Base-by-base conservation (phyloP, 2,888 invertebrate genomes). In the Callimorpha dominula region DNA sequence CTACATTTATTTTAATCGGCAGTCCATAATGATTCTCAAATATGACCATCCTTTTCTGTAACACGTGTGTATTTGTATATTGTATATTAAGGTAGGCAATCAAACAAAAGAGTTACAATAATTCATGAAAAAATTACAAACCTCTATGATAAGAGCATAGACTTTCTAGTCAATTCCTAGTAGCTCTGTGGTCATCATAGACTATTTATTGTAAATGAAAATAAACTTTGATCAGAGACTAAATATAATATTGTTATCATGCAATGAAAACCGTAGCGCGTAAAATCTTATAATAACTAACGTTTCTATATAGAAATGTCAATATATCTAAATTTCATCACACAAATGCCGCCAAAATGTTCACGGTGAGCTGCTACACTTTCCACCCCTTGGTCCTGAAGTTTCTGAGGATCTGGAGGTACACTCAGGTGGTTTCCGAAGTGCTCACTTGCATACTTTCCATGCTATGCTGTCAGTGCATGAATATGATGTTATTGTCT, bases 381-480 rank as follows among this genome's bases (percentile, higher is more conserved):
- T 82, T 88, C 70, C 85, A 88, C 70, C 86, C 81, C 12, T 69
- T 86, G 46, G 66, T 86, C 50, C 84, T 83, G 74, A 82, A 86
- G 64, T 86, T 89, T 46, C 82, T 87, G 62, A 74, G 81, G 15
- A 77, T 90, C 63, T 89, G 88, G 86, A 81, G 75, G 31, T 84
- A 82, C 64, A 86, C 87, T 15, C 85, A 85, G 75, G 76, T 79
- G 50, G 77, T 88, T 65, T 83, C 87, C 0, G 87, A 89, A 50
- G 85, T 87, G 73, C 57, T 90, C 50, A 84, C 84, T 4, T 85
- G 81, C 31, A 31, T 82, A 14, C 65, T 89, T 15, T 77, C 86
- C 6, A 72, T 80, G 43, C 52, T 89, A 12, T 90, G 90, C 83
- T 90, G 89, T 74, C 86, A 86, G 73, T 90, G 89, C 69, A 68